Evolutionary conservation across 2,888 invertebrate species (phyloP).

Genomic region (Andricus quercusramuli): DNA sequence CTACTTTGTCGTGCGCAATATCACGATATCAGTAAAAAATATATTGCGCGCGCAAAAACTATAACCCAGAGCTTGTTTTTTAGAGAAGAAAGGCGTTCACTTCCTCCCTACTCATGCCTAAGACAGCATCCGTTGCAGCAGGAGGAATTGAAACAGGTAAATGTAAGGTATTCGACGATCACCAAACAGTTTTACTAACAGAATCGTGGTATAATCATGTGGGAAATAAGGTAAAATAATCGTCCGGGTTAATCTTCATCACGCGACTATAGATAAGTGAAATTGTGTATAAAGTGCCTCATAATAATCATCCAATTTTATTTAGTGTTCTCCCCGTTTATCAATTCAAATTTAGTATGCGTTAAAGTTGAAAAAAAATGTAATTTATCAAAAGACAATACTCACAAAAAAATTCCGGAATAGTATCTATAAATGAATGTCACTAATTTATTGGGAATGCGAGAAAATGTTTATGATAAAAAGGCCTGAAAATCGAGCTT

Average conservation of each 20-base stretch:
- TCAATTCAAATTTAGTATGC: not conserved
- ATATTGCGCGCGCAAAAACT: too few relatives aligned
- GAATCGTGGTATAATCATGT: slow-evolving; percentile 32
- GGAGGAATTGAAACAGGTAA: slow-evolving; percentile 19
- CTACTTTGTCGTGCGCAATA: too few relatives aligned
- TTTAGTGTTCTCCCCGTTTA: not conserved
- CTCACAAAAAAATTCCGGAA: not conserved
- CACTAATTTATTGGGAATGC: not conserved
- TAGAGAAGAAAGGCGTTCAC: not conserved
- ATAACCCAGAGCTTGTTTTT: too few relatives aligned
- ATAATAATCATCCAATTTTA: not conserved
- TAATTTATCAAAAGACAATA: not conserved
- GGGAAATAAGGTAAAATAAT: slow-evolving; percentile 32
- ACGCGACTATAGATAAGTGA: not conserved
- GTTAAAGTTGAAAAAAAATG: not conserved
- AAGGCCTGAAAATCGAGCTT: too few relatives aligned
- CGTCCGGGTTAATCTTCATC: not conserved
- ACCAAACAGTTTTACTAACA: slow-evolving; percentile 30
- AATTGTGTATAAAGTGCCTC: slow-evolving; percentile 4
- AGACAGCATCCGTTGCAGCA: slow-evolving; percentile 29
- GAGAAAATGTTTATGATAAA: not conserved
- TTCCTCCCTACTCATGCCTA: slow-evolving; percentile 12
- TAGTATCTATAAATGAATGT: too few relatives aligned
- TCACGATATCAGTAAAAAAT: too few relatives aligned
- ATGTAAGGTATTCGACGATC: not conserved